Percentiles rank a stretch among this genome's conserved stretches.
Evolutionary conservation across 2,113 vertebrate species (phyloP).

Genomic region (Porphyrio hochstetteri): DNA sequence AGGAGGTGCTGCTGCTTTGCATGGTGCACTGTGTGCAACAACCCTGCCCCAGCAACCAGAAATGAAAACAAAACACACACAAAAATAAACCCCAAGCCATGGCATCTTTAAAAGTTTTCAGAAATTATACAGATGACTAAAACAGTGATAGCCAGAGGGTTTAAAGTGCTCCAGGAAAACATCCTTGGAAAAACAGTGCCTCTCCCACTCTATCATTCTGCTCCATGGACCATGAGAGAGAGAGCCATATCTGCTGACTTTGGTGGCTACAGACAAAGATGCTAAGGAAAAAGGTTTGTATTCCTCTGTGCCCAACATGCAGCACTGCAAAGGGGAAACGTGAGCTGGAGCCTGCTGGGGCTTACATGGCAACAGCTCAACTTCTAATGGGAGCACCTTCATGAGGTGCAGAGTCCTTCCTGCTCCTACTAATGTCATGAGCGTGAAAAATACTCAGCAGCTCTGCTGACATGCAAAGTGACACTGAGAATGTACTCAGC

Average conservation of each 20-base stretch:
- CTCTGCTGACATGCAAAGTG: not conserved
- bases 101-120: not conserved
- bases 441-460: not conserved
- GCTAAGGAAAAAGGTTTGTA: not conserved
- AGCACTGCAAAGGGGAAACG: not conserved
- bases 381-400: not conserved
- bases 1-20: not conserved
- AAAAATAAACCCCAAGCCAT: not conserved
- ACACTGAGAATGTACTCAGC: rapidly evolving
- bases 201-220: not conserved
- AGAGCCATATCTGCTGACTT: not conserved
- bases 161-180: not conserved
- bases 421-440: not conserved
- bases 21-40: rapidly evolving
- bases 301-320: not conserved
- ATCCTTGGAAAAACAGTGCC: not conserved
- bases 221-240: not conserved
- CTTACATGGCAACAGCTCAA: not conserved
- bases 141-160: not conserved
- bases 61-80: not conserved
- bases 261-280: not conserved
- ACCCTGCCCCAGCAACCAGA: not conserved
- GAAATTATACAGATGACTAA: not conserved
- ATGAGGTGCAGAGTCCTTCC: not conserved
- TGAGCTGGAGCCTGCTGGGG: not conserved